A percentile compares a stretch with the other conserved stretches of the same genome.
phyloP scores from a whole-genome alignment of 1,140 invertebrate species.

The Heliothis virescens region DNA sequence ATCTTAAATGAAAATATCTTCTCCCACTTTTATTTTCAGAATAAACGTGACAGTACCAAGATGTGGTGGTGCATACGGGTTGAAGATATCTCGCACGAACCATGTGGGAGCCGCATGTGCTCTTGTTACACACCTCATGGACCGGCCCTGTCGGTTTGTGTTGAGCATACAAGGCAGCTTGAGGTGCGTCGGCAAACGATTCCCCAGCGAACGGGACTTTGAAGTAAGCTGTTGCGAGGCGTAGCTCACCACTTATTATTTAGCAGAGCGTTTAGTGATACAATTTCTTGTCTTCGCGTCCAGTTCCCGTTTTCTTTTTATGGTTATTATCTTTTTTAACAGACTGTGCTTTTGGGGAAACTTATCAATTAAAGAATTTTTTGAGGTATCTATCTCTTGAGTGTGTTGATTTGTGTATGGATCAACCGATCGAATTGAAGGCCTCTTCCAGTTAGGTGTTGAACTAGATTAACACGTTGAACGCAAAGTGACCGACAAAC shows the following conservation, averaged over 20 bases:
- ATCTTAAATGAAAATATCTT: background rate
- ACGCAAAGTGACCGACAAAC: too few species aligned
- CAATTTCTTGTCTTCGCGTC: too few species aligned
- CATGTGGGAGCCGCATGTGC: slow-evolving; percentile 86
- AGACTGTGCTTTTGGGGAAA: too few species aligned
- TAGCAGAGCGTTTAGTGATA: too few species aligned
- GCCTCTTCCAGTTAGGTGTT: too few species aligned
- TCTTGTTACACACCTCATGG: slow-evolving; percentile 86
- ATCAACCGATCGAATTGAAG: too few species aligned
- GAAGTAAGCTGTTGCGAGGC: slow-evolving; percentile 80
- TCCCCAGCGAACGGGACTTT: slow-evolving; percentile 86
- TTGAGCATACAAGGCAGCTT: slow-evolving; percentile 88
- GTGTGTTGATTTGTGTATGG: too few species aligned
- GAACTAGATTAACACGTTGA: too few species aligned
- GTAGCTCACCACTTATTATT: background rate
- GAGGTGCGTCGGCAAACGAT: slow-evolving; percentile 88
- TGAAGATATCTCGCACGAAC: slow-evolving; percentile 86
- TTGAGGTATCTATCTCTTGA: too few species aligned
- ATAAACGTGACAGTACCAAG: slow-evolving; percentile 88
- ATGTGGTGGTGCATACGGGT: slow-evolving; percentile 88
- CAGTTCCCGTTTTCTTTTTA: too few species aligned
- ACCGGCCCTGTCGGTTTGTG: slow-evolving; percentile 88
- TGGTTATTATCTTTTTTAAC: too few species aligned
- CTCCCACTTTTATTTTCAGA: slow-evolving; percentile 64
- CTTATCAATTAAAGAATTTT: too few species aligned